phyloP scores from a whole-genome alignment of 30 jellyfish, hydroid and myxozoan genomes.

The Rhopilema esculentum region DNA sequence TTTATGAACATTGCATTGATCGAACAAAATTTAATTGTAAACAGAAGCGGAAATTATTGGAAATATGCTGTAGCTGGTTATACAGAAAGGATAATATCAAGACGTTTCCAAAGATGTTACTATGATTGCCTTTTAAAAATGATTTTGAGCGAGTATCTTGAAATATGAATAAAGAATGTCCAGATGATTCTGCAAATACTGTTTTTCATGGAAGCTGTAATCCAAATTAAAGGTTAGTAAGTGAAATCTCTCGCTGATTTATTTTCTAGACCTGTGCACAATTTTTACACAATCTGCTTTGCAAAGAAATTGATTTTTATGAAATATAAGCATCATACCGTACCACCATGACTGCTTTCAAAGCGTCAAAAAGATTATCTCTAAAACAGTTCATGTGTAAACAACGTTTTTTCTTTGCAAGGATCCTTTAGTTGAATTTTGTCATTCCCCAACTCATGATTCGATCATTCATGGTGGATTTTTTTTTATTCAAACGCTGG shows the following conservation, averaged over 20 bases:
- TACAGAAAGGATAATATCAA: not conserved
- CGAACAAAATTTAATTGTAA: not conserved
- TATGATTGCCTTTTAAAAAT: not conserved
- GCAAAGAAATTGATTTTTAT: too few relatives aligned
- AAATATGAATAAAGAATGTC: not conserved
- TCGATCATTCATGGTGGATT: too few relatives aligned
- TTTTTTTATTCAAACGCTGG: too few relatives aligned
- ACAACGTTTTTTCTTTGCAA: too few relatives aligned
- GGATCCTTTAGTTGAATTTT: too few relatives aligned
- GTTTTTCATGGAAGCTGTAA: conserved; percentile 8
- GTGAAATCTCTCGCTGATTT: too few relatives aligned
- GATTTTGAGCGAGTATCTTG: not conserved
- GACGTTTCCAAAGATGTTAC: not conserved
- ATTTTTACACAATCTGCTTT: not conserved
- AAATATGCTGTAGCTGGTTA: not conserved
- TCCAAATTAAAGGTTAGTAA: conserved; percentile 31
- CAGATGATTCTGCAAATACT: conserved; percentile 22
- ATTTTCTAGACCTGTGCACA: too few relatives aligned
- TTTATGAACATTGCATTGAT: not conserved
- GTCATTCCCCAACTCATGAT: too few relatives aligned
- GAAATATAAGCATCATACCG: too few relatives aligned
- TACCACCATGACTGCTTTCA: too few relatives aligned
- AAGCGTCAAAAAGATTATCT: too few relatives aligned
- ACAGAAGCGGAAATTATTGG: not conserved
- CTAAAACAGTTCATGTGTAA: too few relatives aligned